Evolutionary conservation across 2,113 vertebrate genomes (phyloP).

Genomic region (Tragelaphus buxtoni): DNA sequence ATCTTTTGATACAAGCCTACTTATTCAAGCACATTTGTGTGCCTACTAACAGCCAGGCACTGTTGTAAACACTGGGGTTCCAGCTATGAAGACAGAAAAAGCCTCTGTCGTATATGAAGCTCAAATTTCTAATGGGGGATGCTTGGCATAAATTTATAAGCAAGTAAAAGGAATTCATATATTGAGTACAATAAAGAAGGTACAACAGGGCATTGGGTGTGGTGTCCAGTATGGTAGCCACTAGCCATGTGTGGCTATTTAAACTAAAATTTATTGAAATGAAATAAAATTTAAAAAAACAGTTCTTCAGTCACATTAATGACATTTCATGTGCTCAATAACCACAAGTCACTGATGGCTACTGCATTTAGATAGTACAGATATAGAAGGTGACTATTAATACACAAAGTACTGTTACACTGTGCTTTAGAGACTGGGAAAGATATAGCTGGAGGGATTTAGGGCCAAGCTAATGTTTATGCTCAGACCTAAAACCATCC

Average conservation of each 20-base stretch:
- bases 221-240: background rate
- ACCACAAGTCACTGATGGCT: background rate
- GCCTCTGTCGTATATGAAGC: background rate
- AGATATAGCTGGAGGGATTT: background rate
- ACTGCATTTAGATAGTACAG: background rate
- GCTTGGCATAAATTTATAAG: background rate
- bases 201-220: background rate
- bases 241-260: background rate
- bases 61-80: background rate
- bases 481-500: background rate
- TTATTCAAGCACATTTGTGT: background rate
- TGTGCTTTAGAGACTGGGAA: background rate
- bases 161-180: background rate
- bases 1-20: background rate
- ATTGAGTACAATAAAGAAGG: background rate
- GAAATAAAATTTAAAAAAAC: background rate
- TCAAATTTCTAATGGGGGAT: background rate
- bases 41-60: background rate
- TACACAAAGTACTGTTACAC: background rate
- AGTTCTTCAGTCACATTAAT: background rate
- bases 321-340: background rate
- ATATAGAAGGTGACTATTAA: background rate
- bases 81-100: background rate
- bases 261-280: background rate
- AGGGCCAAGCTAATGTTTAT: background rate